Percentiles rank a stretch among this genome's conserved stretches.
Evolutionary conservation across 1,140 invertebrate species (phyloP).

Genomic region (Drosophila baimaii): DNA sequence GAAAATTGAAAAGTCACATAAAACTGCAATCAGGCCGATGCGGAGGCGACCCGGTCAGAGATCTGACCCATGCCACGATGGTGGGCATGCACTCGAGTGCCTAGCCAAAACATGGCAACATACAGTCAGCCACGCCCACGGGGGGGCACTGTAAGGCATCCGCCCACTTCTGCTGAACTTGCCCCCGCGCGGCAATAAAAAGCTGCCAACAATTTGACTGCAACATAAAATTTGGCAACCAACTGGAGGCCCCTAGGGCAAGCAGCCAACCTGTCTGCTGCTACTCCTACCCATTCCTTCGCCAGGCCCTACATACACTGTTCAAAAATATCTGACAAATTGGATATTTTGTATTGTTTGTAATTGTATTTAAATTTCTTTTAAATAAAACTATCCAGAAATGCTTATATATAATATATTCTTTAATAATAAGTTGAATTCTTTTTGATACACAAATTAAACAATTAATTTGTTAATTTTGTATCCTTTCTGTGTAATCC

Average conservation of each 20-base stretch:
- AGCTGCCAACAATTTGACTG: constrained; percentile 77
- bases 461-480: no score
- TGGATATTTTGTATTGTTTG: no score
- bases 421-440: no score
- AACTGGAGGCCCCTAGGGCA: constrained; percentile 28
- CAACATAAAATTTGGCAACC: constrained; percentile 80
- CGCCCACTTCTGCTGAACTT: not conserved
- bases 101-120: constrained; percentile 34
- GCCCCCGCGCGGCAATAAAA: constrained; percentile 31
- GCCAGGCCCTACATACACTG: constrained; percentile 5
- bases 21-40: constrained; percentile 42
- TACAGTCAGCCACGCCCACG: constrained; percentile 26
- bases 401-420: no score
- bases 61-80: constrained; percentile 28
- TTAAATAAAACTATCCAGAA: no score
- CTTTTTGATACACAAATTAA: not conserved
- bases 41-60: constrained; percentile 30
- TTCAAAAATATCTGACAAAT: not conserved
- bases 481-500: constrained; percentile 1
- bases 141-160: not conserved
- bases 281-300: not conserved
- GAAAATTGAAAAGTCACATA: constrained; percentile 43
- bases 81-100: constrained; percentile 10
- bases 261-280: constrained; percentile 53
- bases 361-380: no score